Percentiles rank a stretch among this genome's conserved stretches.
phyloP scores from a whole-genome alignment of 2,797 vertebrate species.

The Pelobates cultripes region DNA sequence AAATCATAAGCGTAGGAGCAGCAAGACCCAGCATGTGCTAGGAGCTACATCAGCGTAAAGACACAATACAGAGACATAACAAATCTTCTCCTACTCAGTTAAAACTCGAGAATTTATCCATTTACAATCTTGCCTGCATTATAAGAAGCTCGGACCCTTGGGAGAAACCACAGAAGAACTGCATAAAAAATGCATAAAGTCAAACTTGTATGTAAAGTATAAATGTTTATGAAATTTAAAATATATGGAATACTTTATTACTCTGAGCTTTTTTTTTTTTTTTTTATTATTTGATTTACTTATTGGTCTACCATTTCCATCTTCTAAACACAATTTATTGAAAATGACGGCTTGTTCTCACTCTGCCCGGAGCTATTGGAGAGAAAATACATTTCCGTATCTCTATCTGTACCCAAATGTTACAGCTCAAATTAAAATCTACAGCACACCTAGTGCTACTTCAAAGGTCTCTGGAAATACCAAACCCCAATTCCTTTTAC shows the following conservation, averaged over 20 bases:
- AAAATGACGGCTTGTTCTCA: conserved; percentile 8
- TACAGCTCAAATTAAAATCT: conserved; percentile 1
- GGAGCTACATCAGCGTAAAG: not conserved
- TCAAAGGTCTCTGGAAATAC: not conserved
- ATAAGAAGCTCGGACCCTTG: not conserved
- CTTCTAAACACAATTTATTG: not conserved
- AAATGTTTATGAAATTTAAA: not conserved
- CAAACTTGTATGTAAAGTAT: not conserved
- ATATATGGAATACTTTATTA: not conserved
- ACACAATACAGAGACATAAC: too few species aligned
- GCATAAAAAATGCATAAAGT: not conserved
- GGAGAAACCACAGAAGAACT: not conserved
- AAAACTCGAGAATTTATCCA: conserved; percentile 8
- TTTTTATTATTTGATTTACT: not conserved
- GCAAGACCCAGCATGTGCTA: not conserved
- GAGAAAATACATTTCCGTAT: not conserved
- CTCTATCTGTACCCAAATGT: conserved; percentile 10
- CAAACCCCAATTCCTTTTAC: conserved; percentile 12
- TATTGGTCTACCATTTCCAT: not conserved
- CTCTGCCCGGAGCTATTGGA: not conserved
- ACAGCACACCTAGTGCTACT: not conserved
- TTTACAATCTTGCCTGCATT: not conserved
- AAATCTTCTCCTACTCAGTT: not conserved
- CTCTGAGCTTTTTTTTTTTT: not conserved
- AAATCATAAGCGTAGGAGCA: not conserved